phyloP scores from a whole-genome alignment of 2,113 vertebrate species.

The Alosa alosa region DNA sequence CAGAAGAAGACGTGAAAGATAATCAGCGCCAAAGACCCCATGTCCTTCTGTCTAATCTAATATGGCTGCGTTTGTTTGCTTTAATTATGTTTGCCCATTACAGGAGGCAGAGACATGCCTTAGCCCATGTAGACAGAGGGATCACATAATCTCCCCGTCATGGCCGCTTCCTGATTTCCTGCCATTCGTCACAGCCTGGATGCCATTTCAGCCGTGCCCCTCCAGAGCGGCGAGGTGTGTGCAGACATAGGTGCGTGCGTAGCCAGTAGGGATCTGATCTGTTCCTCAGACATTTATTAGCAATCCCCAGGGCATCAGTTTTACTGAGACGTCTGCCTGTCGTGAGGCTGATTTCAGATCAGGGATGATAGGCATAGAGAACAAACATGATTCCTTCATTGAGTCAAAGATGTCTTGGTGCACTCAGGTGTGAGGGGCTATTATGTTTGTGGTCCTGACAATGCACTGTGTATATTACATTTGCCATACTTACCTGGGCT shows the following conservation, averaged over 20 bases:
- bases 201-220: conserved; percentile 48
- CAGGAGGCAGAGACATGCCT: conserved; percentile 57
- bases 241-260: neutral
- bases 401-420: neutral
- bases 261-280: neutral
- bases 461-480: conserved; percentile 7
- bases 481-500: conserved; percentile 1
- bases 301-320: neutral
- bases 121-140: conserved; percentile 62
- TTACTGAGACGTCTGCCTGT: neutral
- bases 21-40: conserved; percentile 66
- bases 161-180: conserved; percentile 65
- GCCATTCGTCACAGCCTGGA: conserved; percentile 63
- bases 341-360: conserved; percentile 1
- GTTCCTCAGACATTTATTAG: conserved; percentile 4
- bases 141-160: conserved; percentile 68
- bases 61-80: conserved; percentile 70
- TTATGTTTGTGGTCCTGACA: conserved; percentile 7
- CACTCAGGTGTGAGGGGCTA: conserved; percentile 3
- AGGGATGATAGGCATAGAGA: conserved; percentile 7
- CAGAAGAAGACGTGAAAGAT: conserved; percentile 47
- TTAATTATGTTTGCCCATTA: conserved; percentile 69
- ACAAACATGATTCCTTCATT: neutral
- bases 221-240: conserved; percentile 12
- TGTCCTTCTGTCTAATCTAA: conserved; percentile 71